phyloP scores from a whole-genome alignment of 2,888 invertebrate genomes.

The Phytoseiulus persimilis region DNA sequence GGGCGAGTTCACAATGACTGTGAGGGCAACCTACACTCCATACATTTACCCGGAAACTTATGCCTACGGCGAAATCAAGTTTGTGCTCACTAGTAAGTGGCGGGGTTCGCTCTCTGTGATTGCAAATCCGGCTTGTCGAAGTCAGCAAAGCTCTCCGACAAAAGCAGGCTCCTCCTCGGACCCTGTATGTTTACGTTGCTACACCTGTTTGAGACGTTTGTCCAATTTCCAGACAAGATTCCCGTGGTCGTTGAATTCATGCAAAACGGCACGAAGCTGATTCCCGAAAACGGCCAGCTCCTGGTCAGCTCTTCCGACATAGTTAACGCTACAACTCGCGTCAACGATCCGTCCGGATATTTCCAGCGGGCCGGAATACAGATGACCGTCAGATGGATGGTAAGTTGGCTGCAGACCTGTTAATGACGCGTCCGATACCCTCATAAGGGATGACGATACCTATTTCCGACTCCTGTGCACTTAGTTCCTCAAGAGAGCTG shows the following conservation, averaged over 20 bases:
- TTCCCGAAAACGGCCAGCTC: neutral
- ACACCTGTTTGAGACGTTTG: no score
- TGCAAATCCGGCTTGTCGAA: neutral
- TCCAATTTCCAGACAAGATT: neutral
- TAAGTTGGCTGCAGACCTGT: neutral
- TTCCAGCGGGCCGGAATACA: neutral
- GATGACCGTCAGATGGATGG: neutral
- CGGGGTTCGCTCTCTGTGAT: neutral
- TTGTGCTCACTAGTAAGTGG: neutral
- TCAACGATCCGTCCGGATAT: conserved; percentile 31
- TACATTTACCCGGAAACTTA: neutral
- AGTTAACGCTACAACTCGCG: neutral
- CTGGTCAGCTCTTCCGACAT: neutral
- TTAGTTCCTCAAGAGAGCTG: no score
- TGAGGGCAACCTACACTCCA: neutral
- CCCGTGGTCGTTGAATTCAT: neutral
- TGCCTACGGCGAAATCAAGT: conserved; percentile 8
- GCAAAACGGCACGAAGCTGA: conserved; percentile 7
- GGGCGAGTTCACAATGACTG: neutral
- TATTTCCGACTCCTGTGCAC: no score
- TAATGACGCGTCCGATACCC: no score
- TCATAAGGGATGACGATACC: no score
- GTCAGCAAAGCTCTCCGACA: neutral
- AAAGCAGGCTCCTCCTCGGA: no score
- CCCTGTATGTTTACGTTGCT: no score